A percentile compares a stretch with the other conserved stretches of the same genome.
phyloP scores from a whole-genome alignment of 2,888 invertebrate species.

The Eupsilia transversa region DNA sequence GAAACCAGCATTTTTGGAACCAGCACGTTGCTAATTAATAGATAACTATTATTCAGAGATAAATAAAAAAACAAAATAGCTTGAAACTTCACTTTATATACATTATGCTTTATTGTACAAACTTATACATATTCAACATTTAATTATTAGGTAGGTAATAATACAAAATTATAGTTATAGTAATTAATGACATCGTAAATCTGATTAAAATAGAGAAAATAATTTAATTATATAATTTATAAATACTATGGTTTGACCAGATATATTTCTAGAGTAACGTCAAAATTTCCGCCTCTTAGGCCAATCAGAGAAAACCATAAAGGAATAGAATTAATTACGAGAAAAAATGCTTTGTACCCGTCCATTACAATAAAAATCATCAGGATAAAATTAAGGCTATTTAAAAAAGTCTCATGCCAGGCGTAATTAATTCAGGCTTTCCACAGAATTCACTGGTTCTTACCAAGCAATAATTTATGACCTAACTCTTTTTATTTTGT shows the following conservation, averaged over 20 bases:
- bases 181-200: slow-evolving; percentile 5
- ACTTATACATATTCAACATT: slow-evolving; percentile 12
- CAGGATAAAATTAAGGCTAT: background rate
- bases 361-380: background rate
- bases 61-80: slow-evolving; percentile 40
- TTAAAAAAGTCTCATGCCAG: background rate
- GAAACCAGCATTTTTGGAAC: background rate
- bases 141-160: slow-evolving; percentile 6
- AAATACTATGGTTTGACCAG: slow-evolving; percentile 3
- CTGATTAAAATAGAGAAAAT: background rate
- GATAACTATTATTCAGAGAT: background rate
- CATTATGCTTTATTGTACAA: slow-evolving; percentile 47
- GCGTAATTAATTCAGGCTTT: background rate
- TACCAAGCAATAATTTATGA: background rate
- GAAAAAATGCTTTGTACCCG: background rate
- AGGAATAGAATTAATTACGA: background rate
- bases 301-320: background rate
- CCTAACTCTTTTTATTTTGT: background rate
- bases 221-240: background rate
- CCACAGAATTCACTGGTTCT: background rate
- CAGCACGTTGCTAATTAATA: background rate
- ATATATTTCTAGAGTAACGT: background rate
- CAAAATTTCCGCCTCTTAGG: background rate
- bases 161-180: slow-evolving; percentile 21
- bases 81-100: slow-evolving; percentile 54